Percentiles rank a stretch among this genome's conserved stretches.
Evolutionary conservation across 1,140 invertebrate genomes (phyloP).

Genomic region (Mercenaria mercenaria): DNA sequence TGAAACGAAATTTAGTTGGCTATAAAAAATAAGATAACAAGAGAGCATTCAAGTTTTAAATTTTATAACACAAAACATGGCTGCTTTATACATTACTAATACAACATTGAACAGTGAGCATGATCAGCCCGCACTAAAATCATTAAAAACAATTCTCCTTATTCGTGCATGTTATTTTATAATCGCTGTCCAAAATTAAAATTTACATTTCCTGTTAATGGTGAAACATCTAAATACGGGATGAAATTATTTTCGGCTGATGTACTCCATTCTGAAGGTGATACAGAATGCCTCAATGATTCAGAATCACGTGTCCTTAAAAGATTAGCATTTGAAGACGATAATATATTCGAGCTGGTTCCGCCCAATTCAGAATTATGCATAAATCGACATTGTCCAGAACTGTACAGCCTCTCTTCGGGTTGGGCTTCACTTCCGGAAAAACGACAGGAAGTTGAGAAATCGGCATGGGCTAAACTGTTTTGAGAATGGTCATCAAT

Average conservation of each 20-base stretch:
- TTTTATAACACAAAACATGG: too few species aligned
- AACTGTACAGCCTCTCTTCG: neutral
- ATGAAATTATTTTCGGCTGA: neutral
- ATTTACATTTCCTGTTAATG: neutral
- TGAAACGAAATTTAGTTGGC: too few species aligned
- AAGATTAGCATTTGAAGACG: neutral
- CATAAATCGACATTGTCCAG: neutral
- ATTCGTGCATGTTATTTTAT: too few species aligned
- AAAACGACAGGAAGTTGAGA: constrained; percentile 22
- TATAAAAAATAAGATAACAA: too few species aligned
- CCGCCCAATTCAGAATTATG: neutral
- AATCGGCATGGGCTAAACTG: neutral
- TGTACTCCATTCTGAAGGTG: neutral
- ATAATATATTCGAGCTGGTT: neutral
- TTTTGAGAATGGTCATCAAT: neutral
- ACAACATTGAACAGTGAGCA: too few species aligned
- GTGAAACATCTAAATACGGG: neutral
- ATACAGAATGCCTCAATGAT: neutral
- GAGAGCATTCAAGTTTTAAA: too few species aligned
- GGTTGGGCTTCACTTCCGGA: neutral
- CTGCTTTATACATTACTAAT: too few species aligned
- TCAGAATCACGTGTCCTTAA: neutral
- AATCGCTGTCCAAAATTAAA: neutral
- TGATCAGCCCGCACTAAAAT: neutral
- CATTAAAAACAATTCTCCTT: too few species aligned